These are phyloP conservation scores for Branchipolynoe longqiensis DNA, from an alignment of 2,888 invertebrate species.

Conservation along the genomic window DNA sequence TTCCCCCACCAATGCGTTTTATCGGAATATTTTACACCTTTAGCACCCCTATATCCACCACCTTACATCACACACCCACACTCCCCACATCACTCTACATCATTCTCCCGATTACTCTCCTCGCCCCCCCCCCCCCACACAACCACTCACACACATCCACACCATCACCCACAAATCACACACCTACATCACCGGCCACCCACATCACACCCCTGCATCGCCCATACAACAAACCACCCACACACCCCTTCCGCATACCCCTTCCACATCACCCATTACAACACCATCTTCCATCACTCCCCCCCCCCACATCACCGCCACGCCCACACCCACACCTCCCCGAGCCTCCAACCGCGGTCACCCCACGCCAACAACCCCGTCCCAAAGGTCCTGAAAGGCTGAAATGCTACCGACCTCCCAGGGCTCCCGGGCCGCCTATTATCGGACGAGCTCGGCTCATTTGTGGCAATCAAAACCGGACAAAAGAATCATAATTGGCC, in stretches of 20 bases:
- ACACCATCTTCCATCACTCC: too few species aligned
- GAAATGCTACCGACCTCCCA: constrained; percentile 45
- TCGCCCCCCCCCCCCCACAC: too few species aligned
- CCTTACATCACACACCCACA: too few species aligned
- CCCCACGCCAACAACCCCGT: neutral
- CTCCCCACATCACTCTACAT: too few species aligned
- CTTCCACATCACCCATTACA: neutral
- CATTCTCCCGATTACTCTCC: too few species aligned
- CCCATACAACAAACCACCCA: neutral
- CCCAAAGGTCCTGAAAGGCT: neutral
- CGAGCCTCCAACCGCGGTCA: neutral
- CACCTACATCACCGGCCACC: too few species aligned
- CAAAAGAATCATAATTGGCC: constrained; percentile 54
- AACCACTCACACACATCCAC: too few species aligned
- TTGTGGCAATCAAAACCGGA: constrained; percentile 42
- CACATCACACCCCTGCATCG: too few species aligned
- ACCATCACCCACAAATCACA: too few species aligned
- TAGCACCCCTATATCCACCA: too few species aligned
- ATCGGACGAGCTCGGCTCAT: constrained; percentile 25
- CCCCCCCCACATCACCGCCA: neutral
- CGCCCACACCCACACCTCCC: neutral
- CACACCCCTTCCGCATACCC: neutral
- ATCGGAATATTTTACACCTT: too few species aligned
- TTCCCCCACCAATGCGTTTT: too few species aligned
- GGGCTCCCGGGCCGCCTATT: constrained; percentile 37